phyloP scores from a whole-genome alignment of 2,888 invertebrate species.

The Byasa hedistus region DNA sequence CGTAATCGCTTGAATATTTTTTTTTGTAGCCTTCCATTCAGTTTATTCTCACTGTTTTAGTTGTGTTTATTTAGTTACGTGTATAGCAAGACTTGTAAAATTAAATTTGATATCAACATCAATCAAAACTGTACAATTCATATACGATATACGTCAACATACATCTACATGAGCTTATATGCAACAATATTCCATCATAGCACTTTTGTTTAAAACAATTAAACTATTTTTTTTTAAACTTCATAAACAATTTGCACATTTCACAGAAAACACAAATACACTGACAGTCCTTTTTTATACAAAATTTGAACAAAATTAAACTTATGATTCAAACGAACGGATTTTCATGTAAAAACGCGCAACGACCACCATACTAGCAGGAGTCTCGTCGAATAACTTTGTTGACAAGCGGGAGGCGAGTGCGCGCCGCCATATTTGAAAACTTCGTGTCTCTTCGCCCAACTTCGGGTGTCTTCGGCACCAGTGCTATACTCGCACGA shows the following conservation, averaged over 20 bases:
- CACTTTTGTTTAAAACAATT: slow-evolving; percentile 4
- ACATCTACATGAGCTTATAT: slow-evolving; percentile 21
- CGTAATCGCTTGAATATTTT: slow-evolving; percentile 10
- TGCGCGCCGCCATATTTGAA: slow-evolving; percentile 65
- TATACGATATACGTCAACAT: too few species aligned
- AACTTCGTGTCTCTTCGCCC: slow-evolving; percentile 61
- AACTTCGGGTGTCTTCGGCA: slow-evolving; percentile 43
- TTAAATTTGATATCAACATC: too few species aligned
- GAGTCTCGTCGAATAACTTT: slow-evolving; percentile 60
- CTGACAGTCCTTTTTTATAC: slow-evolving; percentile 36
- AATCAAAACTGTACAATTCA: too few species aligned
- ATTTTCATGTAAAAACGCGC: slow-evolving; percentile 41
- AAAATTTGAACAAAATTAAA: slow-evolving; percentile 28
- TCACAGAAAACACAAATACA: slow-evolving; percentile 44
- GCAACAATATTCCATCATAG: slow-evolving; percentile 12
- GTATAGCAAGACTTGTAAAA: too few species aligned
- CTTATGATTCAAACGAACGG: slow-evolving; percentile 30
- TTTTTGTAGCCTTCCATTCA: not conserved
- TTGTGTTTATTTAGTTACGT: too few species aligned
- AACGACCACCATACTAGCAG: slow-evolving; percentile 53
- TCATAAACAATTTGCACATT: slow-evolving; percentile 33
- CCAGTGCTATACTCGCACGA: slow-evolving; percentile 14
- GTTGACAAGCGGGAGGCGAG: slow-evolving; percentile 72
- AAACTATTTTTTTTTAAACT: slow-evolving; percentile 22
- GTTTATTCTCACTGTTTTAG: too few species aligned